Evolutionary conservation across 2,888 invertebrate genomes (phyloP).

Genomic region (Agrotis ipsilon): DNA sequence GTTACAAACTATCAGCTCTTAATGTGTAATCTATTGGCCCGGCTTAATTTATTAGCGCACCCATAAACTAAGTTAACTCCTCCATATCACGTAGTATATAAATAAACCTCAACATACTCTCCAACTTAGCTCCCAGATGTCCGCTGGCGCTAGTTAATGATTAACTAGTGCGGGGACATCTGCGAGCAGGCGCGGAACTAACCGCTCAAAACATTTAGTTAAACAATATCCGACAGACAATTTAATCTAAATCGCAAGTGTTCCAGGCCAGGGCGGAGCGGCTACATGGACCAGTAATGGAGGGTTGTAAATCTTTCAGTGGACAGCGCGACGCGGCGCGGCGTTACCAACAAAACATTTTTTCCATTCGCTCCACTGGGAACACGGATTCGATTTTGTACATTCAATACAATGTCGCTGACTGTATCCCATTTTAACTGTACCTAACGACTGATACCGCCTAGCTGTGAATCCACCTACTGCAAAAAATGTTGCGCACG

Average conservation of each 20-base stretch:
- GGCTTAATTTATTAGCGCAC: slow-evolving; percentile 15
- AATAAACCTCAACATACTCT: slow-evolving; percentile 32
- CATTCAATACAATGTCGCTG: slow-evolving; percentile 80
- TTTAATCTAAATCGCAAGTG: slow-evolving; percentile 69
- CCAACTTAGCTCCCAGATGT: slow-evolving; percentile 48
- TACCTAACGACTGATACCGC: slow-evolving; percentile 64
- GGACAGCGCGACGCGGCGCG: slow-evolving; percentile 80
- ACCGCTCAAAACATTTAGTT: slow-evolving; percentile 60
- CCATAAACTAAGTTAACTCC: slow-evolving; percentile 15
- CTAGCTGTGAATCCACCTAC: slow-evolving; percentile 62
- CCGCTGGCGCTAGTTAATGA: slow-evolving; percentile 43
- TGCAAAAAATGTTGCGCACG: slow-evolving; percentile 45
- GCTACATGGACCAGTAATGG: slow-evolving; percentile 81
- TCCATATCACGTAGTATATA: slow-evolving; percentile 21
- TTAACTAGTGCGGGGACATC: slow-evolving; percentile 46
- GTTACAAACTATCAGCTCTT: not conserved
- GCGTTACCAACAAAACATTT: slow-evolving; percentile 82
- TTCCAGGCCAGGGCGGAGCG: slow-evolving; percentile 51
- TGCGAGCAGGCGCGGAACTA: slow-evolving; percentile 42
- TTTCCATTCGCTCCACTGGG: slow-evolving; percentile 83
- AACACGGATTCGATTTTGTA: slow-evolving; percentile 84
- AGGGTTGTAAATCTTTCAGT: slow-evolving; percentile 86
- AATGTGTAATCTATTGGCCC: not conserved
- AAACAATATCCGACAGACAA: slow-evolving; percentile 61
- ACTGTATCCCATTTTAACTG: slow-evolving; percentile 76